Evolutionary conservation across 2,888 invertebrate species (phyloP), one percentile per base, ranked within the genome.

Genomic region (Tineola bisselliella): DNA sequence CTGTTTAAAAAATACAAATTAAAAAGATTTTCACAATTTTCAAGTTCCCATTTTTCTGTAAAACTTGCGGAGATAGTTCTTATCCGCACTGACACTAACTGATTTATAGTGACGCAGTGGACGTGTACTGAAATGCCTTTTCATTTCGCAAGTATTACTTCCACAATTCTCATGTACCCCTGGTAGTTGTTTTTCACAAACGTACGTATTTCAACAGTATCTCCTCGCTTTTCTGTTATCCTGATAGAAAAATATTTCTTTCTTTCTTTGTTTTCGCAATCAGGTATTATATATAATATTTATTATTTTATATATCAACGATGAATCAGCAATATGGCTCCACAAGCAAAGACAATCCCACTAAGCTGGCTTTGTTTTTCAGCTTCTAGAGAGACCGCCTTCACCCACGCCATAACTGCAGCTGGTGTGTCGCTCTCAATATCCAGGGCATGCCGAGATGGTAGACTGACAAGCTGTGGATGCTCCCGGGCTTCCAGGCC

Each of bases 381-480:
- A 94, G 94, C 92, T 11, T 94, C 94, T 65, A 88, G 94, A 66
- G 95, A 98, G 82, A 93, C 96, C 18, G 97, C 97, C 0, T 98
- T 96, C 80, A 93, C 95, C 19, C 93, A 97, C 78, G 96, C 98
- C 0, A 89, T 98, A 64, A 92, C 94, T 0, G 91, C 97, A 0
- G 97, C 98, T 0, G 93, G 94, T 4, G 96, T 97, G 3, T 93
- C 96, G 0, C 92, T 97, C 70, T 90, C 96, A 13, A 90, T 99
- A 62, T 93, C 97, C 19, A 89, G 98, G 52, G 93, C 96, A 2
- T 98, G 98, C 73, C 90, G 97, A 60, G 96, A 97, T 73, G 98
- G 98, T 0, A 91, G 94, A 64, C 89, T 98, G 61, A 89, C 94
- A 4, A 95, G 94, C 61, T 98, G 98, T 74, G 95, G 96, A 25